Conservation (phyloP, 2,888 invertebrate species). For the Baccha elongata region DNA sequence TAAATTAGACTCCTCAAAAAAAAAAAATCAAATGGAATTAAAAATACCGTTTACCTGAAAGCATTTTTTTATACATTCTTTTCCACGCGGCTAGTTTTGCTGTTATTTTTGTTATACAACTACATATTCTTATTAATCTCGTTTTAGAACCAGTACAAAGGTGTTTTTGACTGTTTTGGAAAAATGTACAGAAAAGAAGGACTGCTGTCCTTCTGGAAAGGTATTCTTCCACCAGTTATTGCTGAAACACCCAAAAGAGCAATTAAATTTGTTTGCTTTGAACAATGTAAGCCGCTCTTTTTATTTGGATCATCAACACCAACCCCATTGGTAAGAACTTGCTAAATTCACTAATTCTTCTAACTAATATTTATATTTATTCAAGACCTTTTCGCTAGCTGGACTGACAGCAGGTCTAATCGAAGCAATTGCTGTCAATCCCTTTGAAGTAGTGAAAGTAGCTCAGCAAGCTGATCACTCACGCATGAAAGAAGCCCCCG, state of each 20-base stretch:
- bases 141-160: slow-evolving; percentile 85
- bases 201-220: slow-evolving; percentile 93
- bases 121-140: too few relatives aligned
- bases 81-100: too few relatives aligned
- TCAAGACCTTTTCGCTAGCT: slow-evolving; percentile 93
- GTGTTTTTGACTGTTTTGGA: slow-evolving; percentile 92
- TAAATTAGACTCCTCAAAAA: too few relatives aligned
- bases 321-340: slow-evolving; percentile 88
- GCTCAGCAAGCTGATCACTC: slow-evolving; percentile 90
- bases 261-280: slow-evolving; percentile 96
- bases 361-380: not conserved
- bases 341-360: slow-evolving; percentile 6
- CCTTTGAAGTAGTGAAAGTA: slow-evolving; percentile 98
- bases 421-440: slow-evolving; percentile 96
- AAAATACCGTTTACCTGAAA: too few relatives aligned
- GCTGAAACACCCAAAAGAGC: slow-evolving; percentile 98
- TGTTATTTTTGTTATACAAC: too few relatives aligned
- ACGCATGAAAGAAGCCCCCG: slow-evolving; percentile 85
- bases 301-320: slow-evolving; percentile 89
- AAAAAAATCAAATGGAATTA: too few relatives aligned
- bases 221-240: slow-evolving; percentile 95
- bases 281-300: slow-evolving; percentile 94
- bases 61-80: too few relatives aligned
- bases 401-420: slow-evolving; percentile 94
- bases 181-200: slow-evolving; percentile 96